phyloP scores from a whole-genome alignment of 2,797 vertebrate species.

The Pangasius mekongensis region DNA sequence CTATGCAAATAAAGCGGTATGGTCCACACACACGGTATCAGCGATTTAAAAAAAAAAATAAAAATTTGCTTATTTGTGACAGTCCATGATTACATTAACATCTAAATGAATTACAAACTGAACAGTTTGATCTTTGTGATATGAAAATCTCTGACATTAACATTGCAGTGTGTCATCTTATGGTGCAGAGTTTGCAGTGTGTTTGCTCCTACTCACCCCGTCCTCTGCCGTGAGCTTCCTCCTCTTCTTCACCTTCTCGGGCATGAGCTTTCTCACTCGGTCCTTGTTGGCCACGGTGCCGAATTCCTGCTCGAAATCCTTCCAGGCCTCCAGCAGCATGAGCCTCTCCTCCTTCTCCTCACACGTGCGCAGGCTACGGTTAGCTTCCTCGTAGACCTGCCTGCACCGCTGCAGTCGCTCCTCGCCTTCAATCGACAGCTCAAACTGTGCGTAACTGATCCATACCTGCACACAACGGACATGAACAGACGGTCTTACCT shows the following conservation, averaged over 20 bases:
- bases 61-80: neutral
- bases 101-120: neutral
- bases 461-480: slow-evolving; percentile 80
- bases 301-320: slow-evolving; percentile 86
- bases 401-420: slow-evolving; percentile 82
- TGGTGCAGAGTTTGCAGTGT: too few species aligned
- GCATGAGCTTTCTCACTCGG: slow-evolving; percentile 89
- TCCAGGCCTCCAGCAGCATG: slow-evolving; percentile 95
- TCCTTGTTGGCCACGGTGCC: slow-evolving; percentile 78
- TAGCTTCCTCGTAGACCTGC: slow-evolving; percentile 93
- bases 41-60: too few species aligned
- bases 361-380: slow-evolving; percentile 90
- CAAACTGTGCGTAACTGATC: slow-evolving; percentile 95
- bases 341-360: slow-evolving; percentile 97
- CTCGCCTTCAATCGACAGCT: slow-evolving; percentile 82
- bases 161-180: too few species aligned
- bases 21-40: neutral
- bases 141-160: neutral
- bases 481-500: neutral
- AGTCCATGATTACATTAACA: neutral
- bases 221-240: slow-evolving; percentile 95
- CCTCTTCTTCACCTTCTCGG: slow-evolving; percentile 98
- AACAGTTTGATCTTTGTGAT: neutral
- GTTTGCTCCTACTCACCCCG: slow-evolving; percentile 82
- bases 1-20: neutral